These are phyloP conservation scores for Sparidentex hasta DNA, from an alignment of 2,797 vertebrate species.

Conservation along the genomic window DNA sequence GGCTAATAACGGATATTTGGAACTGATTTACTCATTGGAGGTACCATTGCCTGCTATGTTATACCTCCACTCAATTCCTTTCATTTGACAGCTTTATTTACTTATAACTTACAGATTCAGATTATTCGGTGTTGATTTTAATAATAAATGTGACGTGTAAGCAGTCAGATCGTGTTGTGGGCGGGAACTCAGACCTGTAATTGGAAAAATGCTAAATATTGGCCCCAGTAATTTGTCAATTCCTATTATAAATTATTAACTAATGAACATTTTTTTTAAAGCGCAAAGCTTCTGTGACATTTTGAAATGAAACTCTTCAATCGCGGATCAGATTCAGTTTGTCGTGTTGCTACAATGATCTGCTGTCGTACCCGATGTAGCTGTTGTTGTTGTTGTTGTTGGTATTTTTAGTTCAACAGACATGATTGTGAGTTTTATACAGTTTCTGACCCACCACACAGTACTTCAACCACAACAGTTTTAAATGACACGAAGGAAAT, in stretches of 20 bases:
- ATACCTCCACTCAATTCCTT: no score
- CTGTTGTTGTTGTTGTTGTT: background rate
- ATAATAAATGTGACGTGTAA: no score
- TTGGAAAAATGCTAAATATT: no score
- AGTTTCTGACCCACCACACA: background rate
- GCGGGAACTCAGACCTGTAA: no score
- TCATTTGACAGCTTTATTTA: no score
- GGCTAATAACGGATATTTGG: no score
- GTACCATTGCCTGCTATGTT: no score
- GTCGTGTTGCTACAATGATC: background rate
- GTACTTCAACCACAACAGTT: background rate
- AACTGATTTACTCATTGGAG: no score
- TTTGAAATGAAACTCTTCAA: slow-evolving; percentile 13
- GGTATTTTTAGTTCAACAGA: background rate
- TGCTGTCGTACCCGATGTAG: background rate
- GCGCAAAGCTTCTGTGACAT: background rate
- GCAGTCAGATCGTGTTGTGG: no score
- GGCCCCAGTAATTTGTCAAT: no score
- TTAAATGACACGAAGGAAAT: background rate
- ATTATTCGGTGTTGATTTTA: no score
- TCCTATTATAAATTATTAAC: background rate
- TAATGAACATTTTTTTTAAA: background rate
- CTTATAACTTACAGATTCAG: no score
- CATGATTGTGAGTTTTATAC: background rate
- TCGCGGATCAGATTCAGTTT: background rate